phyloP scores from a whole-genome alignment of 2,113 vertebrate species.

The Ameiurus melas region DNA sequence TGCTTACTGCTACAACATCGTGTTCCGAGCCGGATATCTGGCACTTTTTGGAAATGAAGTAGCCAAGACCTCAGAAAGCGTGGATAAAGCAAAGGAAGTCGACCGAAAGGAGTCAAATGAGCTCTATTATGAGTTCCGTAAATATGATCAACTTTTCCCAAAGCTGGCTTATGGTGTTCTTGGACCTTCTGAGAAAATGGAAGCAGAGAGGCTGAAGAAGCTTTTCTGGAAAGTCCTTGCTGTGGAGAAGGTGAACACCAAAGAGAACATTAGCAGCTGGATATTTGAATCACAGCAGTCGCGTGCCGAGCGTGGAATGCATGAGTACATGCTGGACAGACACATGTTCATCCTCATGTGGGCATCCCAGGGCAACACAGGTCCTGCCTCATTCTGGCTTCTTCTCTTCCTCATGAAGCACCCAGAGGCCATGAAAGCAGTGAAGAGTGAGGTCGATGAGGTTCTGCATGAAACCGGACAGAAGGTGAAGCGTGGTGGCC shows the following conservation, averaged over 20 bases:
- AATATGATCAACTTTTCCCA: slow-evolving; percentile 85
- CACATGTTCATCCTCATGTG: slow-evolving; percentile 89
- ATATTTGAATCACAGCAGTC: slow-evolving; percentile 68
- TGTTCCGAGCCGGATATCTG: slow-evolving; percentile 87
- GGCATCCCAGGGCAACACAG: slow-evolving; percentile 90
- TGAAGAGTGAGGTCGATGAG: slow-evolving; percentile 75
- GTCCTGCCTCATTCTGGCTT: slow-evolving; percentile 86
- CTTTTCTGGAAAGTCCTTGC: slow-evolving; percentile 80
- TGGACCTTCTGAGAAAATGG: slow-evolving; percentile 68
- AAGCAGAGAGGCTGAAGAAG: slow-evolving; percentile 71
- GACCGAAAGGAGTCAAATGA: slow-evolving; percentile 72
- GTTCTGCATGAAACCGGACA: slow-evolving; percentile 70
- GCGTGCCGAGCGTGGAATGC: slow-evolving; percentile 63
- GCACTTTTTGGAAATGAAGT: slow-evolving; percentile 79
- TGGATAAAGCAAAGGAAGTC: slow-evolving; percentile 64
- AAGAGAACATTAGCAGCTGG: slow-evolving; percentile 83
- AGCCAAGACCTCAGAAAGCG: background rate
- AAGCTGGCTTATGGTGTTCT: slow-evolving; percentile 76
- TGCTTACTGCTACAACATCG: slow-evolving; percentile 79
- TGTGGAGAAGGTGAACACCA: slow-evolving; percentile 62
- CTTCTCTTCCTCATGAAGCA: slow-evolving; percentile 86
- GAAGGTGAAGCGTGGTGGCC: too few species aligned
- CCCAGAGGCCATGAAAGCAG: slow-evolving; percentile 82
- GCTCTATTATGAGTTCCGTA: slow-evolving; percentile 71
- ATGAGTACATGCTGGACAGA: slow-evolving; percentile 72